Conservation (phyloP, 2,797 vertebrate species). For the Myotis daubentonii region DNA sequence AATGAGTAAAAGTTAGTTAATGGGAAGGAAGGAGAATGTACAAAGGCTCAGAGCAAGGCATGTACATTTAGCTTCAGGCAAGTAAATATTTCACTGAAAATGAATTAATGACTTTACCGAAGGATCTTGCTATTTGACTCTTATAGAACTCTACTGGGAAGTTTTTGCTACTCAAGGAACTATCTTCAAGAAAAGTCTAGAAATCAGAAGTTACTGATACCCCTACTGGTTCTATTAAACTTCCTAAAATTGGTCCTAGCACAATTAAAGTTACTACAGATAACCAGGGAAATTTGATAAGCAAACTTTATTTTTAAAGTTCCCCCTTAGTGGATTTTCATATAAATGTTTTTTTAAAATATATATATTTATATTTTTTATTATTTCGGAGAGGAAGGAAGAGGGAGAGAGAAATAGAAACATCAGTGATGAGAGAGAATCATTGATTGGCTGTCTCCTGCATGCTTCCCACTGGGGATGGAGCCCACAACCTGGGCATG, state of each 20-base stretch:
- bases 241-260: background rate
- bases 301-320: background rate
- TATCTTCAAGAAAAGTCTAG: background rate
- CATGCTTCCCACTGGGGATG: too few species aligned
- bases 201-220: slow-evolving; percentile 24
- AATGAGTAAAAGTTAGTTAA: slow-evolving; percentile 11
- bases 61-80: background rate
- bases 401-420: too few species aligned
- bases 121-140: slow-evolving; percentile 23
- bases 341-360: background rate
- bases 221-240: background rate
- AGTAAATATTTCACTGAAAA: slow-evolving; percentile 5
- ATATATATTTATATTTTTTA: too few species aligned
- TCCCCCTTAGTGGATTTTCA: background rate
- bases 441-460: too few species aligned
- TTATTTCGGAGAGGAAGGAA: too few species aligned
- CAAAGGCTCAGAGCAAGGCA: background rate
- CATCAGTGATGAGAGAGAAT: too few species aligned
- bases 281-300: slow-evolving; percentile 41
- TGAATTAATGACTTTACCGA: slow-evolving; percentile 31
- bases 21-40: background rate
- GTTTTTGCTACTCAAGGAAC: background rate
- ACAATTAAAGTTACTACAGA: background rate
- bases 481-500: too few species aligned
- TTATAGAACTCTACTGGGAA: background rate